Evolutionary conservation across 2,797 vertebrate species (phyloP).

Genomic region (Neosilurus hyrtlii): DNA sequence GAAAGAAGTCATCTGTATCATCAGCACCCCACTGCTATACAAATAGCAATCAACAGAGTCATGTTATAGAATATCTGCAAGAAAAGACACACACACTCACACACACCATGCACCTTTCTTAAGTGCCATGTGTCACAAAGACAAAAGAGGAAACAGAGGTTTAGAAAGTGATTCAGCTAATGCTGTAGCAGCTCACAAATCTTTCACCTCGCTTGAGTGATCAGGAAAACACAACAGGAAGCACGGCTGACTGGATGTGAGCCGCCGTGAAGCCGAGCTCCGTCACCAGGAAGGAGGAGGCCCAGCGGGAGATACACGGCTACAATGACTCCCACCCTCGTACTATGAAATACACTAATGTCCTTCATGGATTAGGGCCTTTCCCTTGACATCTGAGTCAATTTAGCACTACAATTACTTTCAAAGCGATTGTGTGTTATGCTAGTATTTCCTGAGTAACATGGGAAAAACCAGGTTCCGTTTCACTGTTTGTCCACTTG

Average conservation of each 20-base stretch:
- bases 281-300: constrained; percentile 26
- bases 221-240: constrained; percentile 63
- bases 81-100: not conserved
- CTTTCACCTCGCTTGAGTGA: constrained; percentile 52
- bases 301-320: not conserved
- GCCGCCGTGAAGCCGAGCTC: constrained; percentile 33
- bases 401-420: constrained; percentile 2
- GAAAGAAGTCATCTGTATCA: not conserved
- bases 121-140: not conserved
- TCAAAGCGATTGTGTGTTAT: not conserved
- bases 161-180: constrained; percentile 38
- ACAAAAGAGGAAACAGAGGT: constrained; percentile 34
- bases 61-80: not conserved
- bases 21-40: not conserved
- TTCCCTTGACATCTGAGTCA: constrained; percentile 16
- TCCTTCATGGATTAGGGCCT: constrained; percentile 13
- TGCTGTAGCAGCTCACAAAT: constrained; percentile 48
- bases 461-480: not conserved
- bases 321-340: not conserved
- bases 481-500: not conserved
- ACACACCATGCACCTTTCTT: not conserved
- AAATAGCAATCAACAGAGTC: not conserved
- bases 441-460: not conserved
- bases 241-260: constrained; percentile 53
- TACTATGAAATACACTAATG: constrained; percentile 17